phyloP scores from a whole-genome alignment of 1,140 invertebrate genomes.

The Drosophila rhopaloa region DNA sequence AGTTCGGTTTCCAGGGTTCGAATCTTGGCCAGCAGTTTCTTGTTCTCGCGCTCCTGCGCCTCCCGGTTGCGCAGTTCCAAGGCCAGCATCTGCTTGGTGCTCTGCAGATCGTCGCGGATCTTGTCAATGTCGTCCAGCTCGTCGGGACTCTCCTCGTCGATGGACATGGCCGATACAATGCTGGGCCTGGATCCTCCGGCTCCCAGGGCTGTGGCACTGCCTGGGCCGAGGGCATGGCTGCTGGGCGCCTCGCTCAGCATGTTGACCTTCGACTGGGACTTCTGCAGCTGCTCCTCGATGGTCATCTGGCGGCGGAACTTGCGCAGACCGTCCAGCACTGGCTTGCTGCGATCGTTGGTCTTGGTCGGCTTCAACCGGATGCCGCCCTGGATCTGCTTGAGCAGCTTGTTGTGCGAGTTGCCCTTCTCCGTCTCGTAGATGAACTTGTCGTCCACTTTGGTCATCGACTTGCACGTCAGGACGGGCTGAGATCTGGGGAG shows the following conservation, averaged over 20 bases:
- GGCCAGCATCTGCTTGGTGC: conserved; percentile 95
- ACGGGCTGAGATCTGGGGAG: conserved; percentile 86
- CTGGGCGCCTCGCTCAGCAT: conserved; percentile 76
- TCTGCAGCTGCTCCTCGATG: conserved; percentile 94
- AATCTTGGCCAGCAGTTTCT: conserved; percentile 91
- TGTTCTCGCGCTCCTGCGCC: conserved; percentile 93
- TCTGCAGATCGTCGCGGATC: conserved; percentile 95
- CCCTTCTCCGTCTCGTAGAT: conserved; percentile 95
- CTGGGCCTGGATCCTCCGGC: conserved; percentile 85
- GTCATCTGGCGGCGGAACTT: conserved; percentile 95
- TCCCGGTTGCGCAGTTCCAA: conserved; percentile 94
- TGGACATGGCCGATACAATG: conserved; percentile 74
- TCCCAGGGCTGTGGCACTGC: conserved; percentile 49
- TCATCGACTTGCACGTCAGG: conserved; percentile 87
- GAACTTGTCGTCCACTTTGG: conserved; percentile 91
- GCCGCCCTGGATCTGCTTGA: conserved; percentile 93
- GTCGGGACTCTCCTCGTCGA: conserved; percentile 88
- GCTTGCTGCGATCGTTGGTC: conserved; percentile 94
- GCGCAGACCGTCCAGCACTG: conserved; percentile 91
- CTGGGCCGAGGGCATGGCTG: conserved; percentile 84
- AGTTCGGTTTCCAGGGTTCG: conserved; percentile 91
- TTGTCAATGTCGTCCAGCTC: conserved; percentile 96
- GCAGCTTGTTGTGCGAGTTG: conserved; percentile 92
- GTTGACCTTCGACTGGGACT: conserved; percentile 89
- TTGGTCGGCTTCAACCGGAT: conserved; percentile 91